Percentiles rank a stretch among this genome's conserved stretches.
Evolutionary conservation across 2,888 invertebrate genomes (phyloP).

Genomic region (Seira ritae): DNA sequence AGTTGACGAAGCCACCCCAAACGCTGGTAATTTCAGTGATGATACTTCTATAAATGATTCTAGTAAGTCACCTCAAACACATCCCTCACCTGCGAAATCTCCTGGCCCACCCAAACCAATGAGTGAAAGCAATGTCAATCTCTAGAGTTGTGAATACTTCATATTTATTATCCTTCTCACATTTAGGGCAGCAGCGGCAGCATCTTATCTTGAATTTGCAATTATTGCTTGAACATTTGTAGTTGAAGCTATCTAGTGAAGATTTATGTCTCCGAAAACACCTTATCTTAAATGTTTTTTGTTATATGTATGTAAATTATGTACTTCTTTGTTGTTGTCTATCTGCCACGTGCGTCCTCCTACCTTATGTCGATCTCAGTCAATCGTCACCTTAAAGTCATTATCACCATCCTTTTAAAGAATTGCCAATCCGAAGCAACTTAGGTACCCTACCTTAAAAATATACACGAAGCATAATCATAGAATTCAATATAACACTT

Average conservation of each 20-base stretch:
- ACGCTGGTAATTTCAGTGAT: conserved; percentile 16
- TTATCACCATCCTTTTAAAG: no score
- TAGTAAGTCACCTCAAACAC: background rate
- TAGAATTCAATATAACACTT: no score
- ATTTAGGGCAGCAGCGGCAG: background rate
- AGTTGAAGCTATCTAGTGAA: background rate
- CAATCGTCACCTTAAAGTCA: no score
- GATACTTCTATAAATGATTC: conserved; percentile 17
- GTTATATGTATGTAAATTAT: background rate
- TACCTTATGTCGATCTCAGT: no score
- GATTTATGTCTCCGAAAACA: background rate
- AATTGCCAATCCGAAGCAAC: no score
- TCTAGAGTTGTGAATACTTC: background rate
- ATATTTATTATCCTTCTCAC: background rate
- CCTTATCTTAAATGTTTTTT: background rate
- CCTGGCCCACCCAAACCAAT: conserved; percentile 9
- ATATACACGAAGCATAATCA: no score
- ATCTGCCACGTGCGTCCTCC: no score
- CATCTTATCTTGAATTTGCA: conserved; percentile 14
- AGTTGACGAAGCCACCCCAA: conserved; percentile 24
- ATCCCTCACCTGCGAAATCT: background rate
- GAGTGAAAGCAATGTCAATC: background rate
- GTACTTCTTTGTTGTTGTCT: no score
- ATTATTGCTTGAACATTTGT: conserved; percentile 2
- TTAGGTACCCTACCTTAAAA: no score